Base-by-base conservation (phyloP, 2,797 vertebrate genomes). In the Scyliorhinus canicula region DNA sequence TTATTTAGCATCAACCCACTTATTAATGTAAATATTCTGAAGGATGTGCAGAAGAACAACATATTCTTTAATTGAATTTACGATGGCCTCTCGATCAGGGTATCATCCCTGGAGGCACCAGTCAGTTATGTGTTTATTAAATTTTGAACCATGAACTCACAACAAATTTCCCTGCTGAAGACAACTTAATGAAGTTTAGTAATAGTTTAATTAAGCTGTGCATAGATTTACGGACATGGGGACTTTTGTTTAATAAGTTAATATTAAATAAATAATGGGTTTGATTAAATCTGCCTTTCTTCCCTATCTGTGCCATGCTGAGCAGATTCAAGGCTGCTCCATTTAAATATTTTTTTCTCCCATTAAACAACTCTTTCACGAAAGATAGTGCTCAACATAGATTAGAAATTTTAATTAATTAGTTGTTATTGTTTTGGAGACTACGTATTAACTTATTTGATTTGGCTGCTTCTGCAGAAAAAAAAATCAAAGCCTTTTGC, bases 281-380 rank as follows among this genome's bases (percentile, higher is more conserved):
- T 91, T 65, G 57, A 91, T 91, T 91, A 91, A 91, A 44, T 65
- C n/a, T 91, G 88, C 47, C 88, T 91, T 65, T 91, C n/a, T 91
- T 65, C 21, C 11, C n/a, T 4, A 26, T 65, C 63, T 24, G n/a
- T 44, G n/a, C n/a, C 88, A 91, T 26, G 40, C 79, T 47, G 79
- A 82, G 44, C 6, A 91, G 21, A 24, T 63, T 65, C 88, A 65
- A 40, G 88, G 35, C 57, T 65, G 60, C 40, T 44, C n/a, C 60
- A 44, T 91, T 91, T 63, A 65, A n/a, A 24, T 65, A 28, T 91
- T 63, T 65, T 24, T 63, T 65, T 28, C 16, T n/a, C 1, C 60
- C 40, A 65, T 26, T 44, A 63, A 44, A 44, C 26, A 19, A 65
- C 60, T 91, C 88, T 65, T 91, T 2, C 57, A 63, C n/a, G 40